These are phyloP conservation scores for Halyomorpha halys DNA, from an alignment of 1,140 invertebrate species.

Conservation along the genomic window DNA sequence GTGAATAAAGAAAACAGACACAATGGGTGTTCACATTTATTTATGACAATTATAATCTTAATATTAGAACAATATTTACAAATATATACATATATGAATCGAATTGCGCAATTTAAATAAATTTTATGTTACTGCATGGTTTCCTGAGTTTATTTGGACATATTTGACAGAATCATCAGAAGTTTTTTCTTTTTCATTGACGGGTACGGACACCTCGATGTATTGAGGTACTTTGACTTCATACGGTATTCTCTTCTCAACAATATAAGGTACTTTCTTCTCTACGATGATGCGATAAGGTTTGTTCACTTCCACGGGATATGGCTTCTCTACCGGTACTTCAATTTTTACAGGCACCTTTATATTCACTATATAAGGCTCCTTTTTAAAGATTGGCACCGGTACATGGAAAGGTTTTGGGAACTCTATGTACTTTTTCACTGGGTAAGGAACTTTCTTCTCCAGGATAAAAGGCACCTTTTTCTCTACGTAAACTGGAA, in stretches of 20 bases:
- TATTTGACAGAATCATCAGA: no score
- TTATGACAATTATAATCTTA: no score
- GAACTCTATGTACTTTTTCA: neutral
- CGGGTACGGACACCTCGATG: neutral
- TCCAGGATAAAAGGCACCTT: neutral
- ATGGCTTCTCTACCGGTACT: slow-evolving; percentile 1
- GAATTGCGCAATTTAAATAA: no score
- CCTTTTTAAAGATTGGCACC: neutral
- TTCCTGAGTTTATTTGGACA: no score
- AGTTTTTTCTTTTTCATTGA: no score
- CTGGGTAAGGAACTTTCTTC: neutral
- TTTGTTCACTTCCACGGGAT: neutral
- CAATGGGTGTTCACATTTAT: no score
- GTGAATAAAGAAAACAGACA: no score
- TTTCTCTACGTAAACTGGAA: neutral
- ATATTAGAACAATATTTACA: no score
- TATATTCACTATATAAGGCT: neutral
- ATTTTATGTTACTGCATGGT: no score
- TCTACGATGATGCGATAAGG: slow-evolving; percentile 1
- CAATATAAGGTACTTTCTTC: slow-evolving; percentile 6
- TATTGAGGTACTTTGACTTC: slow-evolving; percentile 3
- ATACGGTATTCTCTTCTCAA: slow-evolving; percentile 5
- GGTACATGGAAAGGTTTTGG: neutral
- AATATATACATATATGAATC: no score
- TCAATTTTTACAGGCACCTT: neutral